Conservation (phyloP, 2,888 invertebrate genomes). For the Hedya salicella region DNA sequence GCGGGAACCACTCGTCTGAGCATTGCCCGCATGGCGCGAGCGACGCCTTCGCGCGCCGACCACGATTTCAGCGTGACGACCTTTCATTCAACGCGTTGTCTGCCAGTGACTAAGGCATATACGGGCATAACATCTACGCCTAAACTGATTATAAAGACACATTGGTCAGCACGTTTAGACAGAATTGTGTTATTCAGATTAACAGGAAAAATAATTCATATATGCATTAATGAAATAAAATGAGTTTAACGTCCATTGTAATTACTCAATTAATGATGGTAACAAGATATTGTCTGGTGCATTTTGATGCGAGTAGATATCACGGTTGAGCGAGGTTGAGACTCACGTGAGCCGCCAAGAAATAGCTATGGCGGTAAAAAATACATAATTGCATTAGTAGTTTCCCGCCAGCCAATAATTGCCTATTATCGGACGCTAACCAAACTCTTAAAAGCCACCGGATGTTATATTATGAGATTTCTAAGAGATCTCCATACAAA, state of each 20-base stretch:
- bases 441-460: conserved; percentile 8
- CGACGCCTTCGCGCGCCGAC: conserved; percentile 53
- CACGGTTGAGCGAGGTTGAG: conserved; percentile 57
- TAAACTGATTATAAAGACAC: not conserved
- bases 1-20: conserved; percentile 67
- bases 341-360: conserved; percentile 37
- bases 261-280: conserved; percentile 55
- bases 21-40: conserved; percentile 60
- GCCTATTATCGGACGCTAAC: conserved; percentile 23
- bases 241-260: conserved; percentile 50
- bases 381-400: conserved; percentile 16
- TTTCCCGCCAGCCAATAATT: conserved; percentile 28
- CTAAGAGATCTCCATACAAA: not conserved
- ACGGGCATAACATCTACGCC: conserved; percentile 3
- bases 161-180: not conserved
- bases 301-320: conserved; percentile 58
- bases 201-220: conserved; percentile 5
- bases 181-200: not conserved
- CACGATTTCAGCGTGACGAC: conserved; percentile 57
- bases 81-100: conserved; percentile 49
- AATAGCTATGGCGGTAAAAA: conserved; percentile 26
- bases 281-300: conserved; percentile 55
- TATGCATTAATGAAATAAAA: conserved; percentile 26
- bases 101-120: conserved; percentile 31
- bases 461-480: conserved; percentile 9